Evolutionary conservation across 1,140 invertebrate genomes (phyloP).

Genomic region (Anagrus nilaparvatae): DNA sequence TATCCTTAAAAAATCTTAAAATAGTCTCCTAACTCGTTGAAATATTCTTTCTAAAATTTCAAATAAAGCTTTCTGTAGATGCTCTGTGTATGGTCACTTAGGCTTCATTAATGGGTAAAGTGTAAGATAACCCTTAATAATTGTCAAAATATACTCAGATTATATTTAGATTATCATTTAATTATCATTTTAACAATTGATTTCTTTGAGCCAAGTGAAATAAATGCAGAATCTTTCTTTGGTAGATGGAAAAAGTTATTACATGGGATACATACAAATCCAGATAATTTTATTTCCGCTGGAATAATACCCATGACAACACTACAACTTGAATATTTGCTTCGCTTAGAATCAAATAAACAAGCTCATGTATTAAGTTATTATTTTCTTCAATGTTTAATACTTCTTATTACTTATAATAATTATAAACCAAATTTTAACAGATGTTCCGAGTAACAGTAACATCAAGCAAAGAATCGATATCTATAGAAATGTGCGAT

Average conservation of each 20-base stretch:
- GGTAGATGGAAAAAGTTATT: constrained; percentile 93
- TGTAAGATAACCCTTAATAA: too few species aligned
- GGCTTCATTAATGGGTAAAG: too few species aligned
- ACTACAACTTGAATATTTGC: constrained; percentile 92
- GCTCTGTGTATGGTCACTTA: too few species aligned
- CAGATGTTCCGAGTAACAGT: constrained; percentile 98
- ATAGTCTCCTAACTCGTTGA: too few species aligned
- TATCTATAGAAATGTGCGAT: constrained; percentile 82
- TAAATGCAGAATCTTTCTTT: constrained; percentile 98
- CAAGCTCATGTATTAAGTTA: constrained; percentile 74
- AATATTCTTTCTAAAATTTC: too few species aligned
- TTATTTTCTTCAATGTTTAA: constrained; percentile 1
- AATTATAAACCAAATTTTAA: constrained; percentile 28
- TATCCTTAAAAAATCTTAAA: too few species aligned
- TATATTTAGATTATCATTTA: constrained; percentile 88
- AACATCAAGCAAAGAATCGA: constrained; percentile 89
- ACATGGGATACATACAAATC: constrained; percentile 95
- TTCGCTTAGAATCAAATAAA: constrained; percentile 95
- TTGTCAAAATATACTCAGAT: too few species aligned
- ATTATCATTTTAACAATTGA: constrained; percentile 95
- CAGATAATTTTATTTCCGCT: constrained; percentile 98
- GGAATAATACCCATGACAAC: constrained; percentile 92
- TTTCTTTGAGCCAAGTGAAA: constrained; percentile 97
- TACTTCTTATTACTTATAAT: constrained; percentile 6
- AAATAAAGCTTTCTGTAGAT: too few species aligned